These are phyloP conservation scores for Phaonia tiefii DNA, from an alignment of 2,888 invertebrate genomes.

Conservation along the genomic window DNA sequence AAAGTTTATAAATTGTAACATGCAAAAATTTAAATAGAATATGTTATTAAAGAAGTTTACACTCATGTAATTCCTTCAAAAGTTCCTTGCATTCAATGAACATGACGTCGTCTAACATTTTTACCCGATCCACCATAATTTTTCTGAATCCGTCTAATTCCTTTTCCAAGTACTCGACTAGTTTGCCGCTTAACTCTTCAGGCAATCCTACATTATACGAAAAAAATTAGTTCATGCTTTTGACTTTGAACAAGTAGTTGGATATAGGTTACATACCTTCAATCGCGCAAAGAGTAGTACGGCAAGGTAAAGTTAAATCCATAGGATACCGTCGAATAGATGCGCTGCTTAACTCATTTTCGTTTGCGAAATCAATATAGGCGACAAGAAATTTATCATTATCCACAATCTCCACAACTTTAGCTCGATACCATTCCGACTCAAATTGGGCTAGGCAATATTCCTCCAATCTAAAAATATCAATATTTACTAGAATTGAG, in stretches of 20 bases:
- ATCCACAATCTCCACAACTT: conserved; percentile 61
- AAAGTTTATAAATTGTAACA: too few species aligned
- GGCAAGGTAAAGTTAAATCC: conserved; percentile 67
- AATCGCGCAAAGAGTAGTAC: conserved; percentile 69
- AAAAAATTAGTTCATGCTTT: neutral
- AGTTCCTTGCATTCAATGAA: conserved; percentile 53
- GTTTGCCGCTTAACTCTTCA: conserved; percentile 35
- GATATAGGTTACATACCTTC: conserved; percentile 65
- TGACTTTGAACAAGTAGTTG: neutral
- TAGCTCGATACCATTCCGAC: conserved; percentile 72
- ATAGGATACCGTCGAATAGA: conserved; percentile 70
- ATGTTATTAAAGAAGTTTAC: conserved; percentile 39
- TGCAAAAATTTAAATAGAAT: too few species aligned
- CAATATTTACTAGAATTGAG: neutral
- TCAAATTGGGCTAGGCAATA: conserved; percentile 71
- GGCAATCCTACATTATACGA: conserved; percentile 60
- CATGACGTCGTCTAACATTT: conserved; percentile 34
- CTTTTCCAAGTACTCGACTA: conserved; percentile 48
- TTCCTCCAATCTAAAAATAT: conserved; percentile 67
- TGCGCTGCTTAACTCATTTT: conserved; percentile 58
- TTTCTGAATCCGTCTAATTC: conserved; percentile 42
- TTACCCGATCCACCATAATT: conserved; percentile 58
- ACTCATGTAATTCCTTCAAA: conserved; percentile 47
- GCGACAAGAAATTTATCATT: conserved; percentile 65
- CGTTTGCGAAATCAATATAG: conserved; percentile 72